Evolutionary conservation across 2,888 invertebrate species (phyloP).

Genomic region (Andrena bicolor): DNA sequence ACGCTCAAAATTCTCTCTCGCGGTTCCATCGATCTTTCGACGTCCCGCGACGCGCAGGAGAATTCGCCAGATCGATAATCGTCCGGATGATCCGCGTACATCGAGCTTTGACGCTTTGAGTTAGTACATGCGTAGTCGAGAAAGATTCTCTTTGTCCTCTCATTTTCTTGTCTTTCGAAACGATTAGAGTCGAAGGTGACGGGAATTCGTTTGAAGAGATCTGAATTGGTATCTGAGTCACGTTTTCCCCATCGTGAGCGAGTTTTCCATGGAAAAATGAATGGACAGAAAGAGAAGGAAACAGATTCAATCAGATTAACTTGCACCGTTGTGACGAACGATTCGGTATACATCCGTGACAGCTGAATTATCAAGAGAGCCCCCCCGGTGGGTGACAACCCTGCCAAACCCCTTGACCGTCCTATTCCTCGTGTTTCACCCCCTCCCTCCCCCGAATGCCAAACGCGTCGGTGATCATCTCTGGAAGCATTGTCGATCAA

Average conservation of each 20-base stretch:
- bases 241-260: conserved; percentile 70
- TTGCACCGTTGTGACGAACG: conserved; percentile 57
- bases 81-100: too few species aligned
- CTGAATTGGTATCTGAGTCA: neutral
- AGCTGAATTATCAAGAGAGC: conserved; percentile 76
- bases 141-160: conserved; percentile 2
- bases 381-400: conserved; percentile 78
- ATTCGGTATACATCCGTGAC: conserved; percentile 68
- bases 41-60: neutral
- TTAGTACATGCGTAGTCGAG: too few species aligned
- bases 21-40: neutral
- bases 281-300: conserved; percentile 19
- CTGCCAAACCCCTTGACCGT: conserved; percentile 76
- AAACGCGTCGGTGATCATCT: conserved; percentile 81
- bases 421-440: conserved; percentile 84
- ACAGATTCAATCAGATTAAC: conserved; percentile 66
- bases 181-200: neutral
- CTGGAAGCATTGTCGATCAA: conserved; percentile 78
- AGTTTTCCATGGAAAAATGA: conserved; percentile 43
- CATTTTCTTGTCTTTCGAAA: neutral
- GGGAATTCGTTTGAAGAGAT: neutral
- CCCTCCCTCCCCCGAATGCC: conserved; percentile 84
- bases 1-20: neutral
- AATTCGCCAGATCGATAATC: neutral
- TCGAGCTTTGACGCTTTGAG: too few species aligned